phyloP scores from a whole-genome alignment of 1,140 invertebrate genomes.

The Venturia canescens region DNA sequence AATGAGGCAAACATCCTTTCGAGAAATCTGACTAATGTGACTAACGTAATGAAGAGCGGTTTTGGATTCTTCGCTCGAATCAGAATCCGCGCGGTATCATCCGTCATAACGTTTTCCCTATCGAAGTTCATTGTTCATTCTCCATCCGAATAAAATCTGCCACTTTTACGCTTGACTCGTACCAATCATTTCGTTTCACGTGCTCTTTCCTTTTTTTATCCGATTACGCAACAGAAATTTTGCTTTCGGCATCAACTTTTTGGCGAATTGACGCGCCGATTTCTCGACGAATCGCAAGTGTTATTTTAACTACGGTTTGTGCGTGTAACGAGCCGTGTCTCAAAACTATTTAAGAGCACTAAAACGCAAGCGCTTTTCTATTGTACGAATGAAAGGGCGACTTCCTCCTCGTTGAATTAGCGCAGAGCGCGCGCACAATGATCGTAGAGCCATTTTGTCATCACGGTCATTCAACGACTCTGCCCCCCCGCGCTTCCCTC shows the following conservation, averaged over 20 bases:
- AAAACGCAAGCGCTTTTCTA: conserved; percentile 14
- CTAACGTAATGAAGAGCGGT: background rate
- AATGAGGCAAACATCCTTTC: background rate
- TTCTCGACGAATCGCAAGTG: no score
- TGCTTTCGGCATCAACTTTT: background rate
- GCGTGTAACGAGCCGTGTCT: conserved; percentile 7
- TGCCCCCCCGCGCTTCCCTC: no score
- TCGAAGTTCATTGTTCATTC: no score
- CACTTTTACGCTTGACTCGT: no score
- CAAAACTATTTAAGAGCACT: background rate
- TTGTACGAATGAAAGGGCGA: conserved; percentile 28
- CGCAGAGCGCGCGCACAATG: conserved; percentile 7
- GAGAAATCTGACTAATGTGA: background rate
- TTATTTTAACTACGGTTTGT: background rate
- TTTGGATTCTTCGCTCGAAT: no score
- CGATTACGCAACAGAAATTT: no score
- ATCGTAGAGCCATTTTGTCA: conserved; percentile 30
- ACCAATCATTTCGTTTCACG: no score
- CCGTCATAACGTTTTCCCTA: no score
- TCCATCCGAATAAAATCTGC: no score
- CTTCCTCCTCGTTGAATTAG: conserved; percentile 36
- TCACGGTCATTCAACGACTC: conserved; percentile 18
- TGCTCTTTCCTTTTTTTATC: no score
- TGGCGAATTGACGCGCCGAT: background rate
- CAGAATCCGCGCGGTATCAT: no score